phyloP scores from a whole-genome alignment of 1,140 invertebrate genomes.

The Lepidurus arcticus region DNA sequence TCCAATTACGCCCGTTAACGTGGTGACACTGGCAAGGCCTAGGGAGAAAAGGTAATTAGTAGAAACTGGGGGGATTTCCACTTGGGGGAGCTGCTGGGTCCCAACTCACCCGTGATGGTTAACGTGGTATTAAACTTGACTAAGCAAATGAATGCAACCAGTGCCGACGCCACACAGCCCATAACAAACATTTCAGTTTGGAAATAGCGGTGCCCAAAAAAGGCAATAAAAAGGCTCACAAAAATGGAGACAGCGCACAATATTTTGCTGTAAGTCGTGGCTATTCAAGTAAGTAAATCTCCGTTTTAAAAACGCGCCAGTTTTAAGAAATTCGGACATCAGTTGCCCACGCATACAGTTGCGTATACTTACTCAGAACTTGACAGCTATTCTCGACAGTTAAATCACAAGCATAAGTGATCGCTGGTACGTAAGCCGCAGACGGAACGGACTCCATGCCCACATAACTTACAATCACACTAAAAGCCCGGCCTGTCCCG shows the following conservation, averaged over 20 bases:
- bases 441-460: conserved; percentile 42
- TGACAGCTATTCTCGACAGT: conserved; percentile 37
- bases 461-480: conserved; percentile 51
- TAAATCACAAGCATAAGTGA: conserved; percentile 58
- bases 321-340: too few species aligned
- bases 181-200: conserved; percentile 54
- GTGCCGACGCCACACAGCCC: conserved; percentile 40
- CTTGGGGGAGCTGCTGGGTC: not conserved
- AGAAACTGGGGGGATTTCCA: not conserved
- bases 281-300: not conserved
- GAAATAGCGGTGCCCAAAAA: conserved; percentile 58
- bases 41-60: conserved; percentile 18
- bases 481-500: conserved; percentile 58
- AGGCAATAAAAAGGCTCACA: conserved; percentile 54
- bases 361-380: conserved; percentile 34
- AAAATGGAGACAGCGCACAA: conserved; percentile 52
- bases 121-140: conserved; percentile 34
- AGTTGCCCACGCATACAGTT: conserved; percentile 33
- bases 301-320: not conserved
- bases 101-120: conserved; percentile 31
- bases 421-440: conserved; percentile 59
- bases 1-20: conserved; percentile 45
- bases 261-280: conserved; percentile 43
- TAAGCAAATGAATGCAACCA: conserved; percentile 38
- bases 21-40: conserved; percentile 38